A percentile compares a stretch with the other conserved stretches of the same genome.
Conservation (phyloP, 2,113 vertebrate genomes). For the Elaphurus davidianus region DNA sequence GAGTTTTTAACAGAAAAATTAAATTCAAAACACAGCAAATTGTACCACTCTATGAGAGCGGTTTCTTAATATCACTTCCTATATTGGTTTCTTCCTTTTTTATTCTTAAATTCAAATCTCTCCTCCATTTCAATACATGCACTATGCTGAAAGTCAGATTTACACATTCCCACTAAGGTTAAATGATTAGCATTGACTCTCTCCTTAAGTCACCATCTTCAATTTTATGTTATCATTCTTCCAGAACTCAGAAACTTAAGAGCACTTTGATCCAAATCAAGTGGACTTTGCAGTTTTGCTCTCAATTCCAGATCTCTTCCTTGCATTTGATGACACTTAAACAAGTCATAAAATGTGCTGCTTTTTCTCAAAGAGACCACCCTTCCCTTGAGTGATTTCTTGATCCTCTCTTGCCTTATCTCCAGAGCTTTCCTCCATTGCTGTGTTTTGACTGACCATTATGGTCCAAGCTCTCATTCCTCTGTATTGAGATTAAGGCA, state of each 20-base stretch:
- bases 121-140: background rate
- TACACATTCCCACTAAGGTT: background rate
- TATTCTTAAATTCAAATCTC: background rate
- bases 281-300: background rate
- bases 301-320: background rate
- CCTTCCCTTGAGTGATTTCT: background rate
- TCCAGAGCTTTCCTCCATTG: background rate
- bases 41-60: background rate
- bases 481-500: background rate
- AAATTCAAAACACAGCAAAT: constrained; percentile 47
- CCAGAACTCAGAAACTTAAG: background rate
- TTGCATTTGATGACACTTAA: background rate
- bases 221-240: background rate
- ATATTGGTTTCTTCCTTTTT: background rate
- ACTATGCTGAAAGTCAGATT: background rate
- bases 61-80: background rate
- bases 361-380: background rate
- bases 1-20: constrained; percentile 63
- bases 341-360: background rate
- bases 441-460: background rate
- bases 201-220: background rate
- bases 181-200: background rate
- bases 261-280: background rate
- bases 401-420: background rate
- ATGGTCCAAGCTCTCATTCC: background rate